Conservation (phyloP, 2,113 vertebrate species). For the Xiphorhynchus elegans region DNA sequence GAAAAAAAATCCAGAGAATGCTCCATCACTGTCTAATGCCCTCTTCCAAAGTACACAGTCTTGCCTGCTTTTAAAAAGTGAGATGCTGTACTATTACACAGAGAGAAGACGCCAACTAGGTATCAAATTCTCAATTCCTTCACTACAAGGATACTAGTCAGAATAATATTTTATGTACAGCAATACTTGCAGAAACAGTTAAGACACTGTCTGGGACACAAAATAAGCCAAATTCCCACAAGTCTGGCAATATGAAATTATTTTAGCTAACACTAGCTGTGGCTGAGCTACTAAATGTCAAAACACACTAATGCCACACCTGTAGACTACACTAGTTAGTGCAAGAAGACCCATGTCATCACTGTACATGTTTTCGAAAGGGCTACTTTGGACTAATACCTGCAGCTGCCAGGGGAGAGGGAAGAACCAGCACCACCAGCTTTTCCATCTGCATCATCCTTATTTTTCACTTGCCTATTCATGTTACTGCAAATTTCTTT, state of each 20-base stretch:
- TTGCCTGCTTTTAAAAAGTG: not conserved
- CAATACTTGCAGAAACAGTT: not conserved
- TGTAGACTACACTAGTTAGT: fast-evolving
- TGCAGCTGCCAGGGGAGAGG: not conserved
- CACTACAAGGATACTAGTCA: not conserved
- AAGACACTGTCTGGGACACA: not conserved
- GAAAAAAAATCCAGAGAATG: not conserved
- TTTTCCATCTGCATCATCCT: not conserved
- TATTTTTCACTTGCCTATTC: not conserved
- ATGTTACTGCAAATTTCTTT: not conserved
- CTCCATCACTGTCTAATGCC: not conserved
- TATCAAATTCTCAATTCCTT: not conserved
- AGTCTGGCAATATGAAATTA: not conserved
- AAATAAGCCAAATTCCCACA: not conserved
- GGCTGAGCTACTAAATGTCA: not conserved
- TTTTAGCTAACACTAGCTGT: not conserved
- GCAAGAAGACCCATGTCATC: not conserved
- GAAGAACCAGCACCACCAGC: not conserved
- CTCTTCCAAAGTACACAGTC: not conserved
- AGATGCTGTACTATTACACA: not conserved
- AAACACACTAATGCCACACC: not conserved
- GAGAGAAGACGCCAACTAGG: not conserved
- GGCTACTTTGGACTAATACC: not conserved
- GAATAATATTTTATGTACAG: not conserved
- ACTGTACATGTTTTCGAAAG: not conserved